These are phyloP conservation scores for Myotis yumanensis DNA, from an alignment of 2,113 vertebrate genomes.

Conservation along the genomic window DNA sequence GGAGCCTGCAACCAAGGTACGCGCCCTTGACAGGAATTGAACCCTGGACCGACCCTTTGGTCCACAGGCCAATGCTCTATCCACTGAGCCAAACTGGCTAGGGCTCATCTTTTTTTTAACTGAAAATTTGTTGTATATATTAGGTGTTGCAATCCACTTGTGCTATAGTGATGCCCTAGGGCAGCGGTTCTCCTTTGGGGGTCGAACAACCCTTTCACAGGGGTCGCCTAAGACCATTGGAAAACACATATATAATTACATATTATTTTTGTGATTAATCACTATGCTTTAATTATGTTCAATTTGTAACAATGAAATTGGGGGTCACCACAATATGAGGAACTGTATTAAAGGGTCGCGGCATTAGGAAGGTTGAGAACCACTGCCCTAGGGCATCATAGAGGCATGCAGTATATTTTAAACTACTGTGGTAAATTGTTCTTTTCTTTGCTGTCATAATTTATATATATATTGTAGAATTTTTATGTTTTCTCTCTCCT, in stretches of 20 bases:
- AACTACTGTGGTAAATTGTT: not conserved
- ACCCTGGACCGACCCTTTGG: too few species aligned
- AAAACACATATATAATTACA: too few species aligned
- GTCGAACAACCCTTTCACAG: too few species aligned
- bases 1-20: not conserved
- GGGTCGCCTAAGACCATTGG: too few species aligned
- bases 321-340: too few species aligned
- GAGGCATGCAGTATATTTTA: not conserved
- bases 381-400: not conserved
- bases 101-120: not conserved
- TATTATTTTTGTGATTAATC: too few species aligned
- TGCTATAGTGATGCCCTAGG: not conserved
- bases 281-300: too few species aligned
- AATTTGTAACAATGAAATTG: too few species aligned
- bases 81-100: not conserved
- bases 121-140: not conserved
- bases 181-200: too few species aligned
- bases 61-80: not conserved
- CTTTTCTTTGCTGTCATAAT: conserved; percentile 15
- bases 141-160: not conserved
- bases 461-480: not conserved
- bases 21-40: not conserved
- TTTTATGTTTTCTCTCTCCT: not conserved
- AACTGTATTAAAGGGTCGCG: too few species aligned
- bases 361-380: too few species aligned